Evolutionary conservation across 2,797 vertebrate species (phyloP).

Genomic region (Crenichthys baileyi): DNA sequence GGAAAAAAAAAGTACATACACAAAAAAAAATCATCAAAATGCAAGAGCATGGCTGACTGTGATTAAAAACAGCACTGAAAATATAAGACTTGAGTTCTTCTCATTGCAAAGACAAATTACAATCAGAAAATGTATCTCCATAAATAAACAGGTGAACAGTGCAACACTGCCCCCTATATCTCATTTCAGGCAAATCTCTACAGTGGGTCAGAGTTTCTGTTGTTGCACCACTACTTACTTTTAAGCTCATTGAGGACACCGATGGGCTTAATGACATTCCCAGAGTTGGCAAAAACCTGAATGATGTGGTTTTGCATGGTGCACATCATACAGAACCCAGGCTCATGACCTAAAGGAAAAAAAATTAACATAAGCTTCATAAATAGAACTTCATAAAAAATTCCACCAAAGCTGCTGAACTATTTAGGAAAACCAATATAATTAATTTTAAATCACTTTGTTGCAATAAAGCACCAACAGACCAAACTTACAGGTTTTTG

Average conservation of each 20-base stretch:
- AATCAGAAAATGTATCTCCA: conserved; percentile 48
- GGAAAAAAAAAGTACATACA: neutral
- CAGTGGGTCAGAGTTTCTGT: neutral
- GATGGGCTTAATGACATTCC: conserved; percentile 93
- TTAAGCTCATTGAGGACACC: conserved; percentile 94
- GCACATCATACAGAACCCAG: conserved; percentile 99
- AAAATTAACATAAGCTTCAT: conserved; percentile 14
- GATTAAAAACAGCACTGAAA: neutral
- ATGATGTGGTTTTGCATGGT: conserved; percentile 96
- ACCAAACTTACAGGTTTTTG: conserved; percentile 88
- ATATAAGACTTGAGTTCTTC: neutral
- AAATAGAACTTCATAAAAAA: conserved; percentile 1
- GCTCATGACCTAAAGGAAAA: conserved; percentile 84
- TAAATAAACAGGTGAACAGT: conserved; percentile 45
- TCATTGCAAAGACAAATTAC: neutral
- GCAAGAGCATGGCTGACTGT: neutral
- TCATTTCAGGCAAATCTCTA: conserved; percentile 20
- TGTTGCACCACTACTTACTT: conserved; percentile 82
- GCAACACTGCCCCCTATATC: conserved; percentile 42
- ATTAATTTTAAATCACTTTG: neutral
- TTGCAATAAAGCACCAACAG: neutral
- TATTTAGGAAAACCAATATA: neutral
- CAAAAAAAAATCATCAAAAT: neutral
- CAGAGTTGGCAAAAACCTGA: conserved; percentile 92
- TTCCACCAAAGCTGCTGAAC: neutral